Evolutionary conservation across 2,113 vertebrate species (phyloP), one percentile per base, ranked within the genome.

Genomic region (Puffinus mauretanicus): DNA sequence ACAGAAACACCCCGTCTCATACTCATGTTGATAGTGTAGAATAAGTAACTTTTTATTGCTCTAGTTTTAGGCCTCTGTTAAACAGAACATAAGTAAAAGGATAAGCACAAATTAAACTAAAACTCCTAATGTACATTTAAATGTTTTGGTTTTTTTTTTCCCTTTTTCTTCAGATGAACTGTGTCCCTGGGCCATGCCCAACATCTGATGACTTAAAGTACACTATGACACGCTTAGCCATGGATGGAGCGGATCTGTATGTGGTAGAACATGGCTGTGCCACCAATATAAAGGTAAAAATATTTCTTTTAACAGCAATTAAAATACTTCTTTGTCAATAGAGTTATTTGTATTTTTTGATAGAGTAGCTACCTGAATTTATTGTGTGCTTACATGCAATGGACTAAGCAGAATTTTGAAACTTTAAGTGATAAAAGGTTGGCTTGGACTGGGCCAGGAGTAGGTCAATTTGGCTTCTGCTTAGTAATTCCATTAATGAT

Each of bases 211-310:
- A 99, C 61, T 97, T 99, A 46, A 99, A 99, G 91, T 99, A 99
- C 93, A 99, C 99, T 9, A 99, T 99, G 99, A 99, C 99, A 32
- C 99, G 99, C 19, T 92, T 99, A 87, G 99, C 99, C 19, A 97
- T 99, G 84, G 99, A 99, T 82, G 99, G 99, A 88, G 98, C 98
- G n/a, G 99, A 99, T 96, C 88, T 99, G n/a, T 99, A 99, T 58
- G 84, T 99, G 46, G 99, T 99, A 78, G 99, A 99, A 71, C 99
- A 99, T 65, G 99, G 99, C 96, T 99, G 99, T 97, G 99, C 99
- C 60, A 98, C 99, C 86, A 99, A 98, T 88, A 94, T 99, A 91
- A 99, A 99, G 99, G 99, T 99, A 84, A 94, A 70, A 21, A 4
- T 51, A 46, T 40, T 79, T 61, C 5, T 86, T 6, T 57, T 79